Evolutionary conservation across 1,140 invertebrate genomes (phyloP).

Genomic region (Drosophila busckii): DNA sequence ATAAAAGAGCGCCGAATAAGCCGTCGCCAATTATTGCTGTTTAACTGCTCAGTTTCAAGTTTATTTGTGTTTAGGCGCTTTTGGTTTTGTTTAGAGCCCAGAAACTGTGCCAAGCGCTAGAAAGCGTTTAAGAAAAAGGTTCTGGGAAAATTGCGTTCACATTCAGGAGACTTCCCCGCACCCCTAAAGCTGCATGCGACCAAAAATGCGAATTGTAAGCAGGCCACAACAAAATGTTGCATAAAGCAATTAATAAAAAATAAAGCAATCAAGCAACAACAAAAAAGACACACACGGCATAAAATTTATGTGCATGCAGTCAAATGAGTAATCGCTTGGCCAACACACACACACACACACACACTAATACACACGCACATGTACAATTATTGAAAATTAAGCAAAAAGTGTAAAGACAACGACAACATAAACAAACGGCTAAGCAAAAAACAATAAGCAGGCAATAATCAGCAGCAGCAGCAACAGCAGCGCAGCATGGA

Average conservation of each 20-base stretch:
- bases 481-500: constrained; percentile 2
- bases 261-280: constrained; percentile 50
- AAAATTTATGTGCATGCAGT: constrained; percentile 74
- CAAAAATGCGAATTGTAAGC: constrained; percentile 42
- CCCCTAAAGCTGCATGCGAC: constrained; percentile 17
- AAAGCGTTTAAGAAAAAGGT: too few relatives aligned
- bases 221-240: constrained; percentile 49
- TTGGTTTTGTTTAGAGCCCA: constrained; percentile 19
- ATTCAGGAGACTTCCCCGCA: too few relatives aligned
- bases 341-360: constrained; percentile 16
- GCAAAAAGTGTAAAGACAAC: constrained; percentile 41
- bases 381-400: constrained; percentile 72
- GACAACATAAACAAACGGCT: constrained; percentile 40
- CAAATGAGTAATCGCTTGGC: constrained; percentile 72
- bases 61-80: constrained; percentile 42
- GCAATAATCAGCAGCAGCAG: constrained; percentile 15
- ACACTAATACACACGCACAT: constrained; percentile 1
- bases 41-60: constrained; percentile 58
- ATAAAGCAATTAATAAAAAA: constrained; percentile 75
- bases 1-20: constrained; percentile 8
- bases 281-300: constrained; percentile 59
- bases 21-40: constrained; percentile 20
- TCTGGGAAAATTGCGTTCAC: too few relatives aligned
- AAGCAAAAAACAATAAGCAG: constrained; percentile 74
- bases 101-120: too few relatives aligned